Percentiles rank a stretch among this genome's conserved stretches.
phyloP scores from a whole-genome alignment of 2,888 invertebrate species.

The Eristalis intricaria region DNA sequence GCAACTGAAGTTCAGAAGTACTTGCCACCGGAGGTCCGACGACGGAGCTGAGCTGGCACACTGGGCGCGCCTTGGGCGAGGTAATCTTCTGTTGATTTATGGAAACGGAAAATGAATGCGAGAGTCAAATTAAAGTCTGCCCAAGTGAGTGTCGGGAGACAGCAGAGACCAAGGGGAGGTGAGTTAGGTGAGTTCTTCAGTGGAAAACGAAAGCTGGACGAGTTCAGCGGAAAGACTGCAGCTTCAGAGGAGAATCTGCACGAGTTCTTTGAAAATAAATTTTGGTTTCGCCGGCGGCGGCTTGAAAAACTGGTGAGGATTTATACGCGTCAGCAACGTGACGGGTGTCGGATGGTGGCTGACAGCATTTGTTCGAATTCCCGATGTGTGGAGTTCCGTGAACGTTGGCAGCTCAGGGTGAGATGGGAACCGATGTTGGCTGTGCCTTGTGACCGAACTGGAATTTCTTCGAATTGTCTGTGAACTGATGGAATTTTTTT shows the following conservation, averaged over 20 bases:
- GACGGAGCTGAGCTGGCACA: background rate
- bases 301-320: background rate
- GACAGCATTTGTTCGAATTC: too few relatives aligned
- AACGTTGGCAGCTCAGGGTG: too few relatives aligned
- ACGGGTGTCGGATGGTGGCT: too few relatives aligned
- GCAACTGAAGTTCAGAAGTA: constrained; percentile 1
- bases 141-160: background rate
- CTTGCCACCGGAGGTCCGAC: background rate
- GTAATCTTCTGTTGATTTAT: constrained; percentile 42
- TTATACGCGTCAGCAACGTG: background rate
- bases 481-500: too few relatives aligned
- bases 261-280: background rate
- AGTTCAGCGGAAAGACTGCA: background rate
- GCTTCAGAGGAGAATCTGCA: background rate
- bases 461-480: too few relatives aligned
- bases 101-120: constrained; percentile 16
- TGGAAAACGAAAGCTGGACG: background rate
- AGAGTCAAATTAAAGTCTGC: constrained; percentile 22
- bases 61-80: constrained; percentile 9
- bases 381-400: too few relatives aligned
- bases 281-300: background rate
- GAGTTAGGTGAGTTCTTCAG: background rate
- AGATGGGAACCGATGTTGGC: too few relatives aligned
- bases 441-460: too few relatives aligned
- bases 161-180: background rate